Base-by-base conservation (phyloP, 2,113 vertebrate genomes). In the Podarcis muralis region DNA sequence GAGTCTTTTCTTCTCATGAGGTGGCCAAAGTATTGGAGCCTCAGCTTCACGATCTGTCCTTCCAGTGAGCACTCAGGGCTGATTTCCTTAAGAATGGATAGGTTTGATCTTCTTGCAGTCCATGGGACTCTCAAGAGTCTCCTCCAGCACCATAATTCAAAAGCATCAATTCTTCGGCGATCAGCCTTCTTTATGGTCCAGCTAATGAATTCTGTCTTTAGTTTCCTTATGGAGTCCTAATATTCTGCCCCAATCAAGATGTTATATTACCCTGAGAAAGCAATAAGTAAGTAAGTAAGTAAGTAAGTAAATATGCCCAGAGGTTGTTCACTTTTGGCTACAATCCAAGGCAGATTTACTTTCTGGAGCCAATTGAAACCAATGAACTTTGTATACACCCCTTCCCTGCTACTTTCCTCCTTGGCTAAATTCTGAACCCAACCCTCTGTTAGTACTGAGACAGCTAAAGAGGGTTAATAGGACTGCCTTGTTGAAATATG, bases 201-300 rank as follows among this genome's bases (percentile, higher is more conserved):
- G 81, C 48, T 84, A 75, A 15, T 32, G 32, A 48, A 81, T 25
- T 1, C 35, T 81, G 4, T 76, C 15, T 85, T 13, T 87, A 59
- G 78, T 40, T 72, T 81, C n/a, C 1, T 7, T n/a, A 62, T 2
- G 5, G 69, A 6, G 22, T 22, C 1, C 0, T 72, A 84, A 77
- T 0, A 2, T 0, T 37, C 48, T 66, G 0, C 37, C 32, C 80
- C 88, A 72, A 0, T 40, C 3, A 4, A 27, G 27, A 76, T 20
- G 53, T 25, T 81, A 76, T 76, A 62, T 9, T 40, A 40, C 9
- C 62, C 62, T 18, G 53, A 37, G 35, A 59, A 30, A 35, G 35
- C 20, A 32, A 62, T 20, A 81, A 48, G 48, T 48, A 48, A 48
- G 48, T 48, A 48, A 48, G 48, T 48, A 48, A 48, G 48, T 48